These are phyloP conservation scores for Helicolenus hilgendorfi DNA, from an alignment of 2,797 vertebrate species.

Conservation along the genomic window DNA sequence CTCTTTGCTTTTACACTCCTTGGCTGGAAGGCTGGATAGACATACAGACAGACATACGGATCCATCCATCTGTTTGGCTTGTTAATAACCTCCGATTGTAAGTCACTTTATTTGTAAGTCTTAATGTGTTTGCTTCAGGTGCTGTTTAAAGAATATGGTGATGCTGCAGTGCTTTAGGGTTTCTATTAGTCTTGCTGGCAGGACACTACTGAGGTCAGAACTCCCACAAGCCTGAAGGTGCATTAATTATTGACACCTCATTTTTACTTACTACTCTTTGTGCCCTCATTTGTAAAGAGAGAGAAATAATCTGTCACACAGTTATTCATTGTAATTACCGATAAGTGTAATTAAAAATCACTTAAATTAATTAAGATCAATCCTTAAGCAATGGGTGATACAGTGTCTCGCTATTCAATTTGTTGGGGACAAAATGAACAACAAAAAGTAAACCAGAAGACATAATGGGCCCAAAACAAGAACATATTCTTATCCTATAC, in stretches of 20 bases:
- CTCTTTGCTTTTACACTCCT: too few species aligned
- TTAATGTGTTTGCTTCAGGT: constrained; percentile 21
- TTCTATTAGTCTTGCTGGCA: constrained; percentile 33
- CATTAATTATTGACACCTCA: constrained; percentile 65
- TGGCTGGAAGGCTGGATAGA: background rate
- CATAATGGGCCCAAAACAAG: background rate
- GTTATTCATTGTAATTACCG: constrained; percentile 28
- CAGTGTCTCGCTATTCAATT: background rate
- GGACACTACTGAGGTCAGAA: constrained; percentile 46
- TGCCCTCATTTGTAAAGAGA: constrained; percentile 30
- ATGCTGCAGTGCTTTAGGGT: constrained; percentile 21
- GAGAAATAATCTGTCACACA: background rate
- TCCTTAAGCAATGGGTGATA: constrained; percentile 39
- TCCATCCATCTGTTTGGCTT: background rate
- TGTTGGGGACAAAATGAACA: background rate
- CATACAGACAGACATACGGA: background rate
- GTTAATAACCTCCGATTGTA: constrained; percentile 12
- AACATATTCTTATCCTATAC: background rate
- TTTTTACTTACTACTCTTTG: constrained; percentile 49
- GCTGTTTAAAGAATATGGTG: constrained; percentile 3
- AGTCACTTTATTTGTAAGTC: background rate
- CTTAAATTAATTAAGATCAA: constrained; percentile 33
- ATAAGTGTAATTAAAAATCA: constrained; percentile 36
- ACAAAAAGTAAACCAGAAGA: background rate
- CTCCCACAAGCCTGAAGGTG: constrained; percentile 35